Evolutionary conservation across 2,113 vertebrate genomes (phyloP).

Genomic region (Aegotheles bennettii): DNA sequence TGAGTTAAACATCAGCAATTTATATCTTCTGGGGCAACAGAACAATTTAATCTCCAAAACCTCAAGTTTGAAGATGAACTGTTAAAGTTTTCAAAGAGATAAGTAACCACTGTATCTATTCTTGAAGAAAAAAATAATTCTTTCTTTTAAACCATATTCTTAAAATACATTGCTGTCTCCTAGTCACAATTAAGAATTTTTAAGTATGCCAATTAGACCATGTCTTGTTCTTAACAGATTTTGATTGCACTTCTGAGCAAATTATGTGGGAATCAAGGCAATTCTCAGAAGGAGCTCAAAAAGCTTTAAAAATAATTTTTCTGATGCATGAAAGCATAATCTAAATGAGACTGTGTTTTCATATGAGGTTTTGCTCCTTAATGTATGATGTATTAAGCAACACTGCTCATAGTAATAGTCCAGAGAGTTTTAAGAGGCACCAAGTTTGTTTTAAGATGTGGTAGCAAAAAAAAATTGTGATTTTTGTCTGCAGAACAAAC

Average conservation of each 20-base stretch:
- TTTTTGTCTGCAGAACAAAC: background rate
- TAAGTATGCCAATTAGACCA: background rate
- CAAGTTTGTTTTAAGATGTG: background rate
- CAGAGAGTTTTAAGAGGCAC: background rate
- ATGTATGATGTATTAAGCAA: background rate
- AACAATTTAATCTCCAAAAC: background rate
- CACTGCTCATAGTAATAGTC: background rate
- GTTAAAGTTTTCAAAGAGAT: background rate
- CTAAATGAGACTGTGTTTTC: background rate
- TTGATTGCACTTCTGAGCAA: slow-evolving; percentile 5
- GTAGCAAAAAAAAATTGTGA: background rate
- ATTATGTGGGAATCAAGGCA: background rate
- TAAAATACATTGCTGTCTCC: background rate
- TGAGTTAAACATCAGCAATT: background rate
- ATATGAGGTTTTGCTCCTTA: background rate
- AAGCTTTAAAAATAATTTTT: slow-evolving; percentile 27
- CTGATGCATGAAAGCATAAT: background rate
- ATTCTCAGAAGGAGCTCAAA: background rate
- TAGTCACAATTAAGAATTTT: slow-evolving; percentile 6
- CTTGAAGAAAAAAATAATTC: background rate
- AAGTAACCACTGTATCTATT: background rate
- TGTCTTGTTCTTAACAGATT: background rate
- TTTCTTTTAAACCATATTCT: background rate
- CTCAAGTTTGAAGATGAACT: background rate
- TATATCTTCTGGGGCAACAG: background rate